Percentiles rank a stretch among this genome's conserved stretches.
Evolutionary conservation across 1,140 invertebrate species (phyloP).

Genomic region (Conopomorpha cramerella): DNA sequence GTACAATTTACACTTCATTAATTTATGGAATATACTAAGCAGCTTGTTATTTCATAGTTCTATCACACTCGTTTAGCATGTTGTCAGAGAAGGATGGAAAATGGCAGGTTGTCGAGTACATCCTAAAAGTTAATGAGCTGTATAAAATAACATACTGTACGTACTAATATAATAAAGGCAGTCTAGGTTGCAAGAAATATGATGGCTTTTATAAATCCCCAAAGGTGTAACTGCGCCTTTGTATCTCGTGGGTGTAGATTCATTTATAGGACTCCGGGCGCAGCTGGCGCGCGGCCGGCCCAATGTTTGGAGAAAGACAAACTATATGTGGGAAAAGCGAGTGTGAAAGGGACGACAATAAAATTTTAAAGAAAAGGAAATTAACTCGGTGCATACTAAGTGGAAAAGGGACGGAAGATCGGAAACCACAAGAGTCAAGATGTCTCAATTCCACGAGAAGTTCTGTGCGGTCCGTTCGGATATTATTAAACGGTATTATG

Average conservation of each 20-base stretch:
- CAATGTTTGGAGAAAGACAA: constrained; percentile 54
- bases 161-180: too few species aligned
- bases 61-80: too few species aligned
- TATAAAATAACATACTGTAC: too few species aligned
- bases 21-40: too few species aligned
- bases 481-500: too few species aligned
- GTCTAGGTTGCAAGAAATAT: too few species aligned
- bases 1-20: too few species aligned
- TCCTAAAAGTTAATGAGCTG: too few species aligned
- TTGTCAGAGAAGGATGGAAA: too few species aligned
- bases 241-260: constrained; percentile 15
- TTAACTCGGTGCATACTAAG: constrained; percentile 17
- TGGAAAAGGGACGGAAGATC: constrained; percentile 40
- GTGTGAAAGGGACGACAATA: constrained; percentile 37
- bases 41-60: too few species aligned
- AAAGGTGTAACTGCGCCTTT: constrained; percentile 19
- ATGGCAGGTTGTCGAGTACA: too few species aligned
- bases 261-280: constrained; percentile 42
- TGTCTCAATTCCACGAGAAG: constrained; percentile 56
- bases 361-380: constrained; percentile 43
- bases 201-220: too few species aligned
- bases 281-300: constrained; percentile 45
- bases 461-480: constrained; percentile 51
- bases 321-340: constrained; percentile 34
- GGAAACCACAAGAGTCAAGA: constrained; percentile 61